Evolutionary conservation across 2,888 invertebrate species (phyloP), one percentile per base, ranked within the genome.

Genomic region (Meghimatium bilineatum): DNA sequence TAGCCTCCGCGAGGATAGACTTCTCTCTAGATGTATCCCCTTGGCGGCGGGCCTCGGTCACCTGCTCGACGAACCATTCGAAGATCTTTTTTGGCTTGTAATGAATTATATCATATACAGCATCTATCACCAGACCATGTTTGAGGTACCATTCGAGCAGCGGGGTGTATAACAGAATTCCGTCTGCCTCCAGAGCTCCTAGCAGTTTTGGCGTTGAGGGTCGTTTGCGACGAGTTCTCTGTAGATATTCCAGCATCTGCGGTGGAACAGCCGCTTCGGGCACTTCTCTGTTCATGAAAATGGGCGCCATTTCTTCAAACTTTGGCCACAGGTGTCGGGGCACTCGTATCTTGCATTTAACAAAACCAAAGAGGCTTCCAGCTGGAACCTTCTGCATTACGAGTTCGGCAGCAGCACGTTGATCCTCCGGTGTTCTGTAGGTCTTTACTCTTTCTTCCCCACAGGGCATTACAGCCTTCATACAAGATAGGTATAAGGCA

Each of bases 21-120:
- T 66, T 66, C 34, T 69, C 67, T 69, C 34, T 5, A 32, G 5
- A 26, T 12, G 23, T 26, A n/a, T 67, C 67, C 32, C 34, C 69
- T 20, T 8, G 34, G 36, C 67, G 34, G 23, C 67, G 67, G 17
- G 67, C 67, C 36, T 17, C 67, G 36, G 34, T 69, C 20, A 69
- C 67, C 26, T 69, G 34, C 34, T 69, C 36, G 69, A 69, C 69
- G 69, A 69, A 69, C 69, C 69, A 69, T 34, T 34, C 20, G 34
- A 69, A 36, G 6, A 32, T 34, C 36, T 69, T 69, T 36, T 69
- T 36, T 20, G 56, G 56, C 2, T 2, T 56, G 17, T 56, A 56
- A 3, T 17, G 26, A 8, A 71, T 71, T 8, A 20, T 36, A 12
- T 34, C 69, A 69, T 36, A 69, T 17, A 69, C 69, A 32, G 69